These are phyloP conservation scores for Heliornis fulica DNA, from an alignment of 2,113 vertebrate genomes.

Conservation along the genomic window DNA sequence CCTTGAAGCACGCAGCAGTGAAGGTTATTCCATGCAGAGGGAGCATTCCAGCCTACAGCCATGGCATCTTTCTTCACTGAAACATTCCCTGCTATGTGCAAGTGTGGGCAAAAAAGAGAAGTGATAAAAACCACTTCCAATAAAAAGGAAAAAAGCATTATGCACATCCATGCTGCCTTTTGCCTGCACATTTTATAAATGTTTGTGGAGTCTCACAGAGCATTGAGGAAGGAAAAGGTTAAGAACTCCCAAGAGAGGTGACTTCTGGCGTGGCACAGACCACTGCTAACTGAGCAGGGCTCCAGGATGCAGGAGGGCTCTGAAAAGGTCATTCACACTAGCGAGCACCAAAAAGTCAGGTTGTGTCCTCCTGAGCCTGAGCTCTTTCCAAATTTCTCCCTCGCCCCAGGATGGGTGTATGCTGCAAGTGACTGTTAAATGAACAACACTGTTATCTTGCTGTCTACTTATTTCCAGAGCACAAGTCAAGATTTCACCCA, in stretches of 20 bases:
- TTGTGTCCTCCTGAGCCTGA: background rate
- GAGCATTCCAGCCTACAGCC: background rate
- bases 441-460: background rate
- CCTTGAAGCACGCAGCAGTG: background rate
- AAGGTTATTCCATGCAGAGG: background rate
- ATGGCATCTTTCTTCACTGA: background rate
- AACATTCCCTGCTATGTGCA: background rate
- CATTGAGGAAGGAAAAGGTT: background rate
- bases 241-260: background rate
- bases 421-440: background rate
- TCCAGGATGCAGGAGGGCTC: background rate
- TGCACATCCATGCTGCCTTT: background rate
- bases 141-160: background rate
- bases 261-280: background rate
- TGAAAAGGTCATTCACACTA: background rate
- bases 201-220: background rate
- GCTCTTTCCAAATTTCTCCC: background rate
- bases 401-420: background rate
- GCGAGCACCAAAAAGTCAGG: background rate
- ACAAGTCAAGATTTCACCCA: background rate
- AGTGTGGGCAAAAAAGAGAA: background rate
- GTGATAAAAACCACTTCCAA: background rate
- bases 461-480: background rate
- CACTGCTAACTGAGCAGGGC: accelerated
- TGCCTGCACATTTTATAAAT: background rate